Evolutionary conservation across 2,888 invertebrate species (phyloP), one percentile per base, ranked within the genome.

Genomic region (Archaeoteleia sp.): DNA sequence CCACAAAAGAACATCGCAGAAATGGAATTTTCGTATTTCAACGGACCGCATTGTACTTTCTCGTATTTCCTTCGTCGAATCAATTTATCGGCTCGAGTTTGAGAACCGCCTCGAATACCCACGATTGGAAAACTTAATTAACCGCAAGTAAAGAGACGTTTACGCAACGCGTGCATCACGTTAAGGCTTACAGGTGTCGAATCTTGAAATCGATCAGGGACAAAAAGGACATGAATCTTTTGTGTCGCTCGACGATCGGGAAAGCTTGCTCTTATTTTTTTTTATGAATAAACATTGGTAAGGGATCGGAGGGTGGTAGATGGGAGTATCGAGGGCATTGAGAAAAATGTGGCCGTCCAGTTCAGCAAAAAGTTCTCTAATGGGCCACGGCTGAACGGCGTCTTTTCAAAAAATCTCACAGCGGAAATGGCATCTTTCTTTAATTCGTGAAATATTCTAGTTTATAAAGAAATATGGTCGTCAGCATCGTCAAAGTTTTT

Each of bases 301-400:
- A 17, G n/a, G 27, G 39, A 20, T 10, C 20, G n/a, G n/a, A n/a
- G n/a, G n/a, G n/a, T n/a, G n/a, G n/a, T n/a, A n/a, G n/a, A n/a
- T n/a, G n/a, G n/a, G n/a, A n/a, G n/a, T n/a, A n/a, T n/a, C 39
- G 39, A 10, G 9, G 9, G 13, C 30, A 51, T 51, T 51, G 51
- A 39, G 48, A 39, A 29, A 51, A 25, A 15, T 14, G 35, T 34
- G 37, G 27, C 13, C 25, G 49, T n/a, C n/a, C n/a, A n/a, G n/a
- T n/a, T 53, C 43, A 17, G 35, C 54, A 35, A 35, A 43, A 43
- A 42, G 32, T 54, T 54, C 54, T 35, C 35, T 54, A 54, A 54
- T 54, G 54, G 54, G 27, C 35, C 20, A 32, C 43, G 29, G 34
- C 35, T 43, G 35, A 54, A 43, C 42, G 42, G 7, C 32, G 25